Evolutionary conservation across 2,797 vertebrate genomes (phyloP), one percentile per base, ranked within the genome.

Genomic region (Helarctos malayanus): DNA sequence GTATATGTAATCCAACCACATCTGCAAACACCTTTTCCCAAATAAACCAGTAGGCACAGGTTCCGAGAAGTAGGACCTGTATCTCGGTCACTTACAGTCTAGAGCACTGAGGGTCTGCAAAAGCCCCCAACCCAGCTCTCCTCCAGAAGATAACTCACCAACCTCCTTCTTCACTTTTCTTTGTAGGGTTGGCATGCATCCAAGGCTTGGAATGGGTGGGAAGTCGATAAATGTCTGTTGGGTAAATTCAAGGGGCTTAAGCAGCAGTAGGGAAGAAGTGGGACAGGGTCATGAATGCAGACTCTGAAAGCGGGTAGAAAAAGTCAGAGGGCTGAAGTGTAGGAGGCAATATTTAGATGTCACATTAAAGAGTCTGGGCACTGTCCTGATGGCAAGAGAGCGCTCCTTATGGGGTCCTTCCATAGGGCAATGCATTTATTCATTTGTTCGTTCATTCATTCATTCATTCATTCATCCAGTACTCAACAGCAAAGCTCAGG

Each of bases 201-300:
- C 78, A 78, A 6, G 18, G 69, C 29, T 85, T 56, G 59, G 25
- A 57, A 21, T 9, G 19, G 9, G 13, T 11, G 54, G 54, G 85
- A 69, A 19, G 49, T 47, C 10, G 23, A 2, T 19, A 38, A 75
- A 38, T 3, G 0, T 16, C 57, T 29, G 12, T 4, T 54, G 75
- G 71, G 23, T 76, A 73, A 54, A 45, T 19, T 25, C n/a, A 69
- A 59, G 18, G 23, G 15, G 65, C 29, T 90, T 52, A 75, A 81
- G 23, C 13, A 49, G 35, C 32, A 57, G 7, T 14, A 41, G 27
- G 32, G 49, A 32, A 49, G 32, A 73, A 80, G 32, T 2, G 14
- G 52, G 12, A 6, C 29, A 18, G 15, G 69, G 29, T 0, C 12
- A 7, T 10, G 23, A 63, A 29, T 2, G 3, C 1, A 25, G 29